Percentiles rank a stretch among this genome's conserved stretches.
Evolutionary conservation across 2,113 vertebrate genomes (phyloP).

Genomic region (Entomyzon cyanotis): DNA sequence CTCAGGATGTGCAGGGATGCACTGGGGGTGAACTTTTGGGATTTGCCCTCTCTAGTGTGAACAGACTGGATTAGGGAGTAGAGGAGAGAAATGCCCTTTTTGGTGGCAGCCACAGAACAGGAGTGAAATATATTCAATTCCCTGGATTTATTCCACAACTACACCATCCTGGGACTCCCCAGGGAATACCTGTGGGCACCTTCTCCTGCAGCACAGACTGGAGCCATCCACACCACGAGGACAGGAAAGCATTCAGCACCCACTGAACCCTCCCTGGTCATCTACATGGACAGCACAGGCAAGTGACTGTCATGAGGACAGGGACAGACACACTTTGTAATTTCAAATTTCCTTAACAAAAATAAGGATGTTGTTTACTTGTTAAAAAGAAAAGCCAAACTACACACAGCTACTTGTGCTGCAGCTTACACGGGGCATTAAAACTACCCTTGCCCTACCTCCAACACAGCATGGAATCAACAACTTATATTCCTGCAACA

Average conservation of each 20-base stretch:
- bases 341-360: background rate
- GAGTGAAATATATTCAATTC: accelerated
- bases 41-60: background rate
- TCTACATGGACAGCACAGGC: accelerated
- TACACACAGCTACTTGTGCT: background rate
- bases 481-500: background rate
- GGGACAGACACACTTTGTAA: background rate
- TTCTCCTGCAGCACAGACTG: background rate
- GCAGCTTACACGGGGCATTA: background rate
- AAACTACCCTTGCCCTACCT: background rate
- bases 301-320: background rate
- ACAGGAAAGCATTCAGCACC: background rate
- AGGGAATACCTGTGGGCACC: background rate
- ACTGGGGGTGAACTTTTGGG: background rate
- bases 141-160: background rate
- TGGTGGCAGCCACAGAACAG: background rate
- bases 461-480: background rate
- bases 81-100: background rate
- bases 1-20: background rate
- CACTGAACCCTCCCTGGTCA: background rate
- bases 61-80: background rate
- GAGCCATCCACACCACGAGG: accelerated
- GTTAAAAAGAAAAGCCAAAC: background rate
- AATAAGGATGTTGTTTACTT: background rate
- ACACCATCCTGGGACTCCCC: background rate